Conservation (phyloP, 2,113 vertebrate genomes). For the Podilymbus podiceps region DNA sequence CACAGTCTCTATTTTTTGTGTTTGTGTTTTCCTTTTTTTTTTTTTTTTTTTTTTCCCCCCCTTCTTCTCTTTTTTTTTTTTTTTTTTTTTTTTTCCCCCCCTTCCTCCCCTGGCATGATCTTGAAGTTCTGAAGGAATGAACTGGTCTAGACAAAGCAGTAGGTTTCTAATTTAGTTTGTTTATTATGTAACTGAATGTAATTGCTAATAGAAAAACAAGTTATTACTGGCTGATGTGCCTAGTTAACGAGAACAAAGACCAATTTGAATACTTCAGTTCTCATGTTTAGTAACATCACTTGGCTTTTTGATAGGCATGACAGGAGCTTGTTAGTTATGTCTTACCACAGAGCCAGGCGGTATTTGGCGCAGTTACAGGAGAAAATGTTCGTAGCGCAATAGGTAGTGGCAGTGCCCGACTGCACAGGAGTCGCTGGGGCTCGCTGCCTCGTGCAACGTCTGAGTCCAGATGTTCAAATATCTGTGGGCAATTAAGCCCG, state of each 20-base stretch:
- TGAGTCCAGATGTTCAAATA: not conserved
- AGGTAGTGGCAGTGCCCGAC: not conserved
- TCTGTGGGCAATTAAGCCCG: not conserved
- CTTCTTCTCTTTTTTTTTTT: too few species aligned
- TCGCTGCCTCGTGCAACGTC: rapidly evolving
- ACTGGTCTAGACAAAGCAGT: not conserved
- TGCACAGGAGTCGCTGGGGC: rapidly evolving
- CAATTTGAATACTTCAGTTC: not conserved
- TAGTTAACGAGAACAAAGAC: not conserved
- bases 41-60: rapidly evolving
- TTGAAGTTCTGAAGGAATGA: not conserved
- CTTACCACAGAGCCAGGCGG: rapidly evolving
- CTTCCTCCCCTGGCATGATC: not conserved
- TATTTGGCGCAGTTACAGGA: rapidly evolving
- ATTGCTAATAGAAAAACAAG: not conserved
- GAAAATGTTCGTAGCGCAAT: rapidly evolving
- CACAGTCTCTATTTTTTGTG: not conserved
- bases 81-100: rapidly evolving
- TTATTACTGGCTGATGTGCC: not conserved
- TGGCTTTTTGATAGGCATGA: not conserved
- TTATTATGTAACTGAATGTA: not conserved
- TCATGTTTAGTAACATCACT: not conserved
- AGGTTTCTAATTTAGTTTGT: not conserved
- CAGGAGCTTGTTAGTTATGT: not conserved
- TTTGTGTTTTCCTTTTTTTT: not conserved